Base-by-base conservation (phyloP, 2,797 vertebrate species). In the Siniperca undulata region DNA sequence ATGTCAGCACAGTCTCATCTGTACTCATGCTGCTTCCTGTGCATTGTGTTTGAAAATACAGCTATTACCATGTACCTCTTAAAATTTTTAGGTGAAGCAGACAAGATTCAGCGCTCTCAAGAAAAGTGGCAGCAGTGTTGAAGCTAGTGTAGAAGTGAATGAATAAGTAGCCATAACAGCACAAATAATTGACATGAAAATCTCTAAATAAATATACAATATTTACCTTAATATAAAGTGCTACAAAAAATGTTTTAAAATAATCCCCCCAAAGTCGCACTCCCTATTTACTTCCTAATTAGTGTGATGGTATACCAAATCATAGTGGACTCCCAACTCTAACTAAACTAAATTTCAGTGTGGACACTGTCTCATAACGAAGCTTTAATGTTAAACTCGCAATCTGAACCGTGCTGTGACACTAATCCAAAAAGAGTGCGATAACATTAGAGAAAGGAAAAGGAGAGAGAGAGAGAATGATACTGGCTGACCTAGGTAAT, bases 381-480 rank as follows among this genome's bases (percentile, higher is more conserved):
- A 56, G 58, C 58, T 80, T 61, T 62, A 60, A 85, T 71, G 71
- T 74, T 64, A 60, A 79, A 58, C 67, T 73, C 38, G n/a, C 48
- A 42, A 14, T 60, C 19, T 60, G 20, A 61, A 19, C 30, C 1
- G 46, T 50, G 62, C 66, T 52, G 56, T 82, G 70, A 74, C 72
- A 70, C 27, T 74, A 13, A 42, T 65, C n/a, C 12, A 36, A n/a
- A 74, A 65, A 52, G 36, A 61, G 17, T 14, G 34, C 42, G 42
- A 66, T 50, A 56, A 48, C 36, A 72, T 34, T 56, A 62, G 70
- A 70, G 22, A 24, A 64, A n/a, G 24, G 30, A 56, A 17, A 56
- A 42, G 34, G 38, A 27, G 5, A n/a, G 36, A 38, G 44, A 38
- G 44, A n/a, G 17, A 58, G 2, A 34, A 11, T 2, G 64, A 55